phyloP scores from a whole-genome alignment of 2,113 vertebrate species.

The Crypturellus undulatus region DNA sequence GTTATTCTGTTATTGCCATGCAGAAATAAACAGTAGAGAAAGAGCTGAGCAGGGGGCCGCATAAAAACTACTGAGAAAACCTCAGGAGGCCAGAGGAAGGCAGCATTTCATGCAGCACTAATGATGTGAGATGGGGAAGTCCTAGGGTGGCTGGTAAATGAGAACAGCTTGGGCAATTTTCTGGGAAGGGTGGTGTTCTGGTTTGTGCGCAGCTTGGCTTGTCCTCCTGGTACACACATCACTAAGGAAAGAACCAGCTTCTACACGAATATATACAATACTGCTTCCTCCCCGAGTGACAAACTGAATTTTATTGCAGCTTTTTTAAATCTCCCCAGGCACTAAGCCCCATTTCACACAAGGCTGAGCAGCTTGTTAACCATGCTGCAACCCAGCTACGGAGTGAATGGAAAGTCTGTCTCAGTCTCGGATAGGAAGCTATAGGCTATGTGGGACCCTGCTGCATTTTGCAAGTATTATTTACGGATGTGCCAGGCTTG shows the following conservation, averaged over 20 bases:
- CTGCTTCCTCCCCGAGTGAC: neutral
- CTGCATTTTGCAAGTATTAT: neutral
- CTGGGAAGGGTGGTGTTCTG: accelerated
- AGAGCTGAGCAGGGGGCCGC: accelerated
- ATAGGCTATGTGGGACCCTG: accelerated
- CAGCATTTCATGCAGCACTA: neutral
- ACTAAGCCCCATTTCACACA: neutral
- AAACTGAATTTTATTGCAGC: neutral
- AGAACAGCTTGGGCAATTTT: neutral
- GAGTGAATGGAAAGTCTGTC: neutral
- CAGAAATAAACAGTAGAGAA: neutral
- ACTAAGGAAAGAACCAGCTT: neutral
- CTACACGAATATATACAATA: accelerated
- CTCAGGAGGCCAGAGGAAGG: accelerated
- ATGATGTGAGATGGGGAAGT: neutral
- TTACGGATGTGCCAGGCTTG: neutral
- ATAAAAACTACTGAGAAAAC: neutral
- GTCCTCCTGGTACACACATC: neutral
- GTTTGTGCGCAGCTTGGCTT: neutral
- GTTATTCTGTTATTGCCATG: neutral
- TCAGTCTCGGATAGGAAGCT: neutral
- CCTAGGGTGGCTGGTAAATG: neutral
- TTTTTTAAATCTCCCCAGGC: neutral
- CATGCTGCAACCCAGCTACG: neutral
- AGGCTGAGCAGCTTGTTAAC: neutral